A percentile compares a stretch with the other conserved stretches of the same genome.
Conservation (phyloP, 2,797 vertebrate species). For the Coregonus suidteri region DNA sequence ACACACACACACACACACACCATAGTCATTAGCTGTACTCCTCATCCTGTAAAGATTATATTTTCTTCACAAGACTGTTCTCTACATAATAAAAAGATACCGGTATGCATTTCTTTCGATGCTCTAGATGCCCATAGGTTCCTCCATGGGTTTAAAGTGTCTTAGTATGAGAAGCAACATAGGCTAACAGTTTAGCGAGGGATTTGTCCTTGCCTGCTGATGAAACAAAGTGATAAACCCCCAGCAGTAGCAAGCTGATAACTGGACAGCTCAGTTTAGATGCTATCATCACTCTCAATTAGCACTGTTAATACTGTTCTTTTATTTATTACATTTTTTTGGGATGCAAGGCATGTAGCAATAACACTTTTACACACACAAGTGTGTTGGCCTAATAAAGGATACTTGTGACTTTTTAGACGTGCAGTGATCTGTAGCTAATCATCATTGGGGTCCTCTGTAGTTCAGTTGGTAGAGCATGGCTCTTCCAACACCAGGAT, state of each 20-base stretch:
- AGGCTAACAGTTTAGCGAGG: not conserved
- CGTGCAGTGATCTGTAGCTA: too few species aligned
- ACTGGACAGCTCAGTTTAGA: not conserved
- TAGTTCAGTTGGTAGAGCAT: too few species aligned
- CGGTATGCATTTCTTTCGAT: too few species aligned
- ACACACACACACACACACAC: not conserved
- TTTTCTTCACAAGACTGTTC: not conserved
- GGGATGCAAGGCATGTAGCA: too few species aligned
- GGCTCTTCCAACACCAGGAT: too few species aligned
- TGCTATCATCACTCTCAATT: not conserved
- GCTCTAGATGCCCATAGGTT: not conserved
- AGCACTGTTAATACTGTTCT: not conserved
- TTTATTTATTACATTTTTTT: not conserved
- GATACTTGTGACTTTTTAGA: too few species aligned
- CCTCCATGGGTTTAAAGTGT: not conserved
- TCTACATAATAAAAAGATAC: not conserved
- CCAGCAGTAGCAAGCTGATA: not conserved
- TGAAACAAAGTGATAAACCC: not conserved
- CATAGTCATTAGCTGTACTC: not conserved
- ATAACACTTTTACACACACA: too few species aligned
- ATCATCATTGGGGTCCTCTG: too few species aligned
- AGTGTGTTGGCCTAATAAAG: too few species aligned
- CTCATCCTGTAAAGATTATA: not conserved
- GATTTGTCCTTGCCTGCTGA: not conserved
- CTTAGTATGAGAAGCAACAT: not conserved